Percentiles rank a stretch among this genome's conserved stretches.
These are phyloP conservation scores for Pomacea canaliculata DNA, from an alignment of 2,888 invertebrate genomes.

Conservation along the genomic window DNA sequence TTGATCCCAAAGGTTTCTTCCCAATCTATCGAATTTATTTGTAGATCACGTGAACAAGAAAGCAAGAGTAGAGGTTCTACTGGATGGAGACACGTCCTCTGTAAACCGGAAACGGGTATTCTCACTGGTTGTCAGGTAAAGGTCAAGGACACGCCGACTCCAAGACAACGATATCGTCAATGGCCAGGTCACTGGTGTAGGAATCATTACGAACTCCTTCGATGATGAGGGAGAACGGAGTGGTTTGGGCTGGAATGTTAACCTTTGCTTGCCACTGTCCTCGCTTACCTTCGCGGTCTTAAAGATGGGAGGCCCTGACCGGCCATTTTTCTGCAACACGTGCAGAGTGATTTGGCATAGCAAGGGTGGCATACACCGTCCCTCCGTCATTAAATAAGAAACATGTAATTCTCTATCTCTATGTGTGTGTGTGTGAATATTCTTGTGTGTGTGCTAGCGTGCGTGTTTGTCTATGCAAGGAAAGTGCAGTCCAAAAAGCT, in stretches of 20 bases:
- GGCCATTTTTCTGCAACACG: constrained; percentile 6
- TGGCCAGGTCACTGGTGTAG: constrained; percentile 15
- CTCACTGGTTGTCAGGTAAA: background rate
- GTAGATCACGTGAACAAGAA: too few relatives aligned
- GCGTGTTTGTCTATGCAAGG: background rate
- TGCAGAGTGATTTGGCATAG: too few relatives aligned
- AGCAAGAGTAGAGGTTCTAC: too few relatives aligned
- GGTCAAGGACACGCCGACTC: constrained; percentile 1
- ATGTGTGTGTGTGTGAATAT: constrained; percentile 1
- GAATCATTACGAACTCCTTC: constrained; percentile 3
- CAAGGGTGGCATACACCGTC: too few relatives aligned
- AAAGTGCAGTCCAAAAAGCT: background rate
- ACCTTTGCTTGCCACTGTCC: constrained; percentile 4
- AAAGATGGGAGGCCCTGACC: background rate
- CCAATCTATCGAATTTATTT: too few relatives aligned
- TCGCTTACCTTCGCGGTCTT: too few relatives aligned
- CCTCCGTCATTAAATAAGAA: too few relatives aligned
- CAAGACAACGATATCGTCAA: constrained; percentile 10
- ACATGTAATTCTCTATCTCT: too few relatives aligned
- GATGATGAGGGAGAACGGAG: constrained; percentile 14
- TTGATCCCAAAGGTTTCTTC: too few relatives aligned
- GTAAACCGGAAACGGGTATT: too few relatives aligned
- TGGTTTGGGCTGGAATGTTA: constrained; percentile 4
- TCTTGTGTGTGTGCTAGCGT: constrained; percentile 2
- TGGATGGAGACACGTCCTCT: too few relatives aligned